Conservation (phyloP, 2,888 invertebrate genomes). For the Leptopterna dolabrata region DNA sequence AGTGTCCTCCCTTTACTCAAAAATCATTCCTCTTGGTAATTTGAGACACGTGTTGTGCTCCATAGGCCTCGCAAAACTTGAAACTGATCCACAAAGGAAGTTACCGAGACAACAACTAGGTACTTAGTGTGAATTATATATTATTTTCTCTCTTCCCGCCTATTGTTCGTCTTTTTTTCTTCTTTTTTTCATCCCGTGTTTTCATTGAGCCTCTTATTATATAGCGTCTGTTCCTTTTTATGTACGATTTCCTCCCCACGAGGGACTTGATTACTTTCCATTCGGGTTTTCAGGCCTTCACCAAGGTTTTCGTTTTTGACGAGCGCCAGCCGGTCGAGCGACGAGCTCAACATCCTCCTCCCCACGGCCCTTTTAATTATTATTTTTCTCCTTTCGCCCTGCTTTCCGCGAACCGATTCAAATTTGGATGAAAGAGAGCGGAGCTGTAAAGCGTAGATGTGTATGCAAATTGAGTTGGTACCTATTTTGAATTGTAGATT, state of each 20-base stretch:
- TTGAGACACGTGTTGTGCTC: background rate
- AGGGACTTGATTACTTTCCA: background rate
- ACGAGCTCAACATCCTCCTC: background rate
- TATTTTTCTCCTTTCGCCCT: background rate
- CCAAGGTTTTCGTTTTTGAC: background rate
- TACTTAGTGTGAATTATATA: background rate
- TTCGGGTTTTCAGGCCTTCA: background rate
- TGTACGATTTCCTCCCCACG: background rate
- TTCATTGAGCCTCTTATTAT: background rate
- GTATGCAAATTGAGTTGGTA: background rate
- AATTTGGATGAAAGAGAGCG: background rate
- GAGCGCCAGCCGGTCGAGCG: background rate
- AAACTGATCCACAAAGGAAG: background rate
- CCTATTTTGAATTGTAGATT: background rate
- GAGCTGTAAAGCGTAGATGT: background rate
- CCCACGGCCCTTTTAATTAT: background rate
- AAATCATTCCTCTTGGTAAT: background rate
- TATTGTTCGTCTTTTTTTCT: background rate
- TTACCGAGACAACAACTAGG: background rate
- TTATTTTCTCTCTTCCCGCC: background rate
- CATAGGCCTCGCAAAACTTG: background rate
- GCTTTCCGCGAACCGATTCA: background rate
- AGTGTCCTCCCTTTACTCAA: background rate
- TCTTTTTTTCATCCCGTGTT: background rate
- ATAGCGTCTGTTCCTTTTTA: background rate